Base-by-base conservation (phyloP, 1,140 invertebrate genomes). In the Nylanderia fulva region DNA sequence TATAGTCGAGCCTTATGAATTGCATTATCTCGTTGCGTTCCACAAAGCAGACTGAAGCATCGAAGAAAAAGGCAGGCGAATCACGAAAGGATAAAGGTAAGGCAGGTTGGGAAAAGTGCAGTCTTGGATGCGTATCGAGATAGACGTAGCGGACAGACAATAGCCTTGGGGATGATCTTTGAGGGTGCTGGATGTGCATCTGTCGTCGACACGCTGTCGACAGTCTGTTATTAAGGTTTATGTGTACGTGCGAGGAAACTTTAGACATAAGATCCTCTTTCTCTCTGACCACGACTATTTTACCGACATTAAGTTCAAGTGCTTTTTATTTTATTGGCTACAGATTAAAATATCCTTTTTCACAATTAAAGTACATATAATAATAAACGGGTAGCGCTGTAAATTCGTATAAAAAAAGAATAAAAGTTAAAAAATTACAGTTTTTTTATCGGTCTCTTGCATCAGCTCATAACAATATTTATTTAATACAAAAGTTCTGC, bases 211-310 rank as follows among this genome's bases (percentile, higher is more conserved):
- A 64, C 21, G 27, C 42, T 71, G 15, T 68, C 56, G 68, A 58
- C 85, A 56, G 77, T 84, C 52, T 71, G 61, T 86, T 89, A 88
- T 89, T 86, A n/a, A 45, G 66, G 60, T 86, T 86, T 79, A 56
- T 42, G 48, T 39, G 68, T 86, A 75, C 68, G 74, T 69, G 66
- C 24, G 21, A 80, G 13, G 64, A 52, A 71, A 48, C 54, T 82
- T 66, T 18, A 48, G 52, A 39, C 36, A 52, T 13, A 76, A 84
- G 52, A 80, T 69, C 13, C 15, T 80, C 64, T 56, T 29, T 80
- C 15, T 18, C 45, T 42, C 39, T 42, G n/a, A n/a, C n/a, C n/a
- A n/a, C n/a, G n/a, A n/a, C n/a, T n/a, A n/a, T n/a, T n/a, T n/a
- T n/a, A n/a, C n/a, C n/a, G n/a, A n/a, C n/a, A n/a, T n/a, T n/a